phyloP scores from a whole-genome alignment of 2,888 invertebrate species.

The Pristionchus arcanus region DNA sequence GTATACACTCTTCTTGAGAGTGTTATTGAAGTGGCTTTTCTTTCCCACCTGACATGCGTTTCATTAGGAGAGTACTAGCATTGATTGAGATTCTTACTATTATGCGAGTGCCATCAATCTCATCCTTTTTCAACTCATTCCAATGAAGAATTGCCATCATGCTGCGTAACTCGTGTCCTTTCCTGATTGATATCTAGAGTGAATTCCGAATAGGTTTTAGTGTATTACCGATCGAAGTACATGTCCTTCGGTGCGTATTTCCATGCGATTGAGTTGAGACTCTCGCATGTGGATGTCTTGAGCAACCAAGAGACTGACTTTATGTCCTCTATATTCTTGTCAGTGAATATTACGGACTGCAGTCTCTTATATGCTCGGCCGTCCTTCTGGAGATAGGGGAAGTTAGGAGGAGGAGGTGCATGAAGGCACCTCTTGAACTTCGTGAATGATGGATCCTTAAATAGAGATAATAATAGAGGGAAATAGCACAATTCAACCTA shows the following conservation, averaged over 20 bases:
- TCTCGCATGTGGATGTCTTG: neutral
- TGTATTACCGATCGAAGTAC: too few species aligned
- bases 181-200: too few species aligned
- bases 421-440: neutral
- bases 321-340: neutral
- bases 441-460: neutral
- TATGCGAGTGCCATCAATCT: neutral
- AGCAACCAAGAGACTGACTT: neutral
- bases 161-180: neutral
- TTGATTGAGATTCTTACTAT: neutral
- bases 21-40: too few species aligned
- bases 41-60: too few species aligned
- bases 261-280: neutral
- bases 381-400: too few species aligned
- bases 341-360: too few species aligned
- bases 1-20: too few species aligned
- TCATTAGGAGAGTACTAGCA: too few species aligned
- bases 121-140: slow-evolving; percentile 27
- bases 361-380: too few species aligned
- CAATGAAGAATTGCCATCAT: too few species aligned
- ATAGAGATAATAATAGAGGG: neutral
- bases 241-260: neutral
- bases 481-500: too few species aligned
- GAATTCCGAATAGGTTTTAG: neutral
- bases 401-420: too few species aligned